A percentile compares a stretch with the other conserved stretches of the same genome.
Conservation (phyloP, 2,797 vertebrate genomes). For the Coregonus sp. region DNA sequence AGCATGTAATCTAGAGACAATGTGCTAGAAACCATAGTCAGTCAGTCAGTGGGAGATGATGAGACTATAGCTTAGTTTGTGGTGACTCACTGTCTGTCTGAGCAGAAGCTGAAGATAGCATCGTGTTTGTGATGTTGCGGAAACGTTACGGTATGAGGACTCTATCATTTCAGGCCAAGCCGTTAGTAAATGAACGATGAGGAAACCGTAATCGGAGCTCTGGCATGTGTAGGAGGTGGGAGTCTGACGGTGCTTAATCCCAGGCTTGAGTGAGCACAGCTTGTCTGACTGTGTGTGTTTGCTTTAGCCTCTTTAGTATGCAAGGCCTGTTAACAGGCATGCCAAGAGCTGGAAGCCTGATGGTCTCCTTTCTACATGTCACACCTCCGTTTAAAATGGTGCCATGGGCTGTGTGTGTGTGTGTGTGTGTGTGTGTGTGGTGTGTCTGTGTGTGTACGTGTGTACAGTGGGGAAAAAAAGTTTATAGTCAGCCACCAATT, state of each 20-base stretch:
- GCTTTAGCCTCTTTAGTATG: slow-evolving; percentile 16
- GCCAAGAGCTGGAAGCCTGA: neutral
- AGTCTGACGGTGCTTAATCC: slow-evolving; percentile 58
- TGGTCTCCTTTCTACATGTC: neutral
- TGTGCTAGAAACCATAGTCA: slow-evolving; percentile 8
- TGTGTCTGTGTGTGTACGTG: neutral
- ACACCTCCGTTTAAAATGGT: neutral
- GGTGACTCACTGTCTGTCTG: slow-evolving; percentile 25
- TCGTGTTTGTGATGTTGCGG: slow-evolving; percentile 17
- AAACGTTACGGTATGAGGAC: slow-evolving; percentile 22
- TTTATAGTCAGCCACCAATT: too few species aligned
- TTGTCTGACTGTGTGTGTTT: slow-evolving; percentile 21
- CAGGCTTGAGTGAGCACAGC: slow-evolving; percentile 57
- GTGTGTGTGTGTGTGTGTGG: neutral
- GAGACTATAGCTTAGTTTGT: slow-evolving; percentile 8
- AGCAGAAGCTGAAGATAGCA: neutral
- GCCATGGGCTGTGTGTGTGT: neutral
- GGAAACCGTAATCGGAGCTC: slow-evolving; percentile 18
- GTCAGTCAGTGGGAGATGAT: slow-evolving; percentile 3
- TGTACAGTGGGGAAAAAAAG: neutral
- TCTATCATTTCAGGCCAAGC: slow-evolving; percentile 17
- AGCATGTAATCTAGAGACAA: slow-evolving; percentile 25
- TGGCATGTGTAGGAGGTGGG: slow-evolving; percentile 50
- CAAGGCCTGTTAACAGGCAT: slow-evolving; percentile 1
- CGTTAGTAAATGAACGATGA: slow-evolving; percentile 36